Conservation (phyloP, 2,797 vertebrate genomes). For the Menidia menidia region DNA sequence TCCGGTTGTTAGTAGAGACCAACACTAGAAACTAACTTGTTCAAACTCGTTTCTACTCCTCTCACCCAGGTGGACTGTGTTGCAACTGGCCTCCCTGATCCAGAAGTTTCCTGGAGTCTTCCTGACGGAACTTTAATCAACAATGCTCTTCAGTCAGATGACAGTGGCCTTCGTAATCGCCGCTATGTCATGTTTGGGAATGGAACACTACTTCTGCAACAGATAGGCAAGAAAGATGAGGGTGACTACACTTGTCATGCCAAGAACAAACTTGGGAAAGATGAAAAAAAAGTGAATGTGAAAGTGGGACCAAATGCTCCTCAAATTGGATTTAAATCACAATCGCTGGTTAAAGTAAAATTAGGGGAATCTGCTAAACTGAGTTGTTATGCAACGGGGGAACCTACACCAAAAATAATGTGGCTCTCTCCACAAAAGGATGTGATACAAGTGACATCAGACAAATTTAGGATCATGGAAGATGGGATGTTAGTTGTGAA, state of each 20-base stretch:
- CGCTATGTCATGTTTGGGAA: constrained; percentile 85
- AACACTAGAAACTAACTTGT: neutral
- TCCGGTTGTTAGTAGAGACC: neutral
- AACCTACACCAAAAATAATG: constrained; percentile 75
- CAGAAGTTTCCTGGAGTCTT: constrained; percentile 85
- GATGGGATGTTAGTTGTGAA: constrained; percentile 79
- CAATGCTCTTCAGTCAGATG: constrained; percentile 84
- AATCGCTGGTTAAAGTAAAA: constrained; percentile 58
- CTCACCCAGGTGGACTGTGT: constrained; percentile 82
- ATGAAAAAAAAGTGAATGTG: constrained; percentile 83
- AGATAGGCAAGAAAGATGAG: constrained; percentile 83
- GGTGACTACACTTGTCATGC: constrained; percentile 87
- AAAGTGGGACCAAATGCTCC: constrained; percentile 77
- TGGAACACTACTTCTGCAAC: constrained; percentile 84
- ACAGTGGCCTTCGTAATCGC: constrained; percentile 76
- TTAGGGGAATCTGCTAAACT: constrained; percentile 75
- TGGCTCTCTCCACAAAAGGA: constrained; percentile 84
- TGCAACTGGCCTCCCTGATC: constrained; percentile 84
- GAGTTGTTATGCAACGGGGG: constrained; percentile 79
- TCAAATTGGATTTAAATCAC: constrained; percentile 70
- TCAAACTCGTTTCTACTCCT: neutral
- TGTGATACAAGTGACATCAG: constrained; percentile 69
- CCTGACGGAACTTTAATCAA: constrained; percentile 86
- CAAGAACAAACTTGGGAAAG: constrained; percentile 84
- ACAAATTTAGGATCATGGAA: constrained; percentile 72